These are phyloP conservation scores for Caenorhabditis imperialis DNA, from an alignment of 2,888 invertebrate genomes.

Conservation along the genomic window DNA sequence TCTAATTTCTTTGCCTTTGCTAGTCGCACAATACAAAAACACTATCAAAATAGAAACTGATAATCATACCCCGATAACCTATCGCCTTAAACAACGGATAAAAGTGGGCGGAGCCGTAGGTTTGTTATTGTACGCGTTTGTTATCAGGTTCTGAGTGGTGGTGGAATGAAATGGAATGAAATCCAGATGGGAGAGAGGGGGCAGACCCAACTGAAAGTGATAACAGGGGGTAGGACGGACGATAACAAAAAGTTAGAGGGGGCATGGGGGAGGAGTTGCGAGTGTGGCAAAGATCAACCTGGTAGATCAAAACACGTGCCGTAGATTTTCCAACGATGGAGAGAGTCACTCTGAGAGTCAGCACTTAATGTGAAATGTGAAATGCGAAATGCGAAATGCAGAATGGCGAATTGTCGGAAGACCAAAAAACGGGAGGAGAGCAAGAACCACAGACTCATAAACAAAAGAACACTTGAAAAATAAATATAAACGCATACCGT, in stretches of 20 bases:
- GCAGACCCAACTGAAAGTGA: conserved; percentile 44
- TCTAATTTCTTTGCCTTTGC: too few relatives aligned
- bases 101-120: too few relatives aligned
- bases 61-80: too few relatives aligned
- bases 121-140: conserved; percentile 49
- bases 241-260: conserved; percentile 19
- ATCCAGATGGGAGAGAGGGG: conserved; percentile 18
- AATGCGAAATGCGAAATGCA: too few relatives aligned
- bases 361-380: too few relatives aligned
- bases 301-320: conserved; percentile 31
- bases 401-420: too few relatives aligned
- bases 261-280: conserved; percentile 9
- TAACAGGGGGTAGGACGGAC: conserved; percentile 30
- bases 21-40: too few relatives aligned
- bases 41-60: conserved; percentile 37
- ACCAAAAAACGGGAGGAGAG: too few relatives aligned
- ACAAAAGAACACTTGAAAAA: too few relatives aligned
- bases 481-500: too few relatives aligned
- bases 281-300: conserved; percentile 34
- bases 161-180: conserved; percentile 7
- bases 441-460: too few relatives aligned
- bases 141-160: conserved; percentile 33
- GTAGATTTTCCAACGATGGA: conserved; percentile 3
- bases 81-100: too few relatives aligned
- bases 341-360: not conserved